A percentile compares a stretch with the other conserved stretches of the same genome.
Evolutionary conservation across 2,113 vertebrate genomes (phyloP).

Genomic region (Motacilla alba): DNA sequence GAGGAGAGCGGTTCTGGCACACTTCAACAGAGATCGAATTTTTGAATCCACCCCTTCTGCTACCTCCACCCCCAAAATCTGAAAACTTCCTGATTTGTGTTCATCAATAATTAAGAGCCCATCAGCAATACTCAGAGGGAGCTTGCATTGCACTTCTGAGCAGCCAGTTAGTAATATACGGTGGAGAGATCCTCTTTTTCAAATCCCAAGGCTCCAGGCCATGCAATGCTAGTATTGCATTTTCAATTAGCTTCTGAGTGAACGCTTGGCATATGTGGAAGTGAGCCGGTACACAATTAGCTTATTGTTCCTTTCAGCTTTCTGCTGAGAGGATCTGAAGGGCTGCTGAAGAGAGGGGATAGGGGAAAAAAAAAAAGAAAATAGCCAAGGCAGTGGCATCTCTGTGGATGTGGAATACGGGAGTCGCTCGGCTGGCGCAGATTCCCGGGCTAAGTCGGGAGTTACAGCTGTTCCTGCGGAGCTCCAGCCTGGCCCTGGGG

Average conservation of each 20-base stretch:
- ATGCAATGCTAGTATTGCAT: conserved; percentile 77
- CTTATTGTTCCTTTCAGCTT: conserved; percentile 75
- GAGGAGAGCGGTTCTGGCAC: background rate
- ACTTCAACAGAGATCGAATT: conserved; percentile 33
- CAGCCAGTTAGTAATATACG: conserved; percentile 78
- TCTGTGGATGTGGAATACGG: conserved; percentile 68
- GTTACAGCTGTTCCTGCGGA: conserved; percentile 67
- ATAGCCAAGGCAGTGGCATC: conserved; percentile 47
- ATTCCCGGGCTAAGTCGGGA: conserved; percentile 62
- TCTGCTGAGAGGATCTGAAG: conserved; percentile 75
- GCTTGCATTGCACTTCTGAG: conserved; percentile 84
- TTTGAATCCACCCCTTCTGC: conserved; percentile 33
- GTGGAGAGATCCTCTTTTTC: conserved; percentile 76
- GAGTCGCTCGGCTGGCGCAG: conserved; percentile 45
- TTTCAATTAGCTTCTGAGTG: conserved; percentile 85
- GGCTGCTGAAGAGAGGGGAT: conserved; percentile 44
- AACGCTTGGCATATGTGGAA: conserved; percentile 79
- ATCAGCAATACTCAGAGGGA: conserved; percentile 81
- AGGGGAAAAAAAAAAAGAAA: background rate
- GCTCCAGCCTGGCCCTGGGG: conserved; percentile 56
- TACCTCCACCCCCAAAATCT: conserved; percentile 61
- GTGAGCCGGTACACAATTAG: conserved; percentile 76
- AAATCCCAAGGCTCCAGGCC: conserved; percentile 80
- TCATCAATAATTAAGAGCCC: conserved; percentile 87
- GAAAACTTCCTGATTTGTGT: conserved; percentile 77